These are phyloP conservation scores for Triplophysa siluroides DNA, from an alignment of 2,113 vertebrate genomes.

Conservation along the genomic window DNA sequence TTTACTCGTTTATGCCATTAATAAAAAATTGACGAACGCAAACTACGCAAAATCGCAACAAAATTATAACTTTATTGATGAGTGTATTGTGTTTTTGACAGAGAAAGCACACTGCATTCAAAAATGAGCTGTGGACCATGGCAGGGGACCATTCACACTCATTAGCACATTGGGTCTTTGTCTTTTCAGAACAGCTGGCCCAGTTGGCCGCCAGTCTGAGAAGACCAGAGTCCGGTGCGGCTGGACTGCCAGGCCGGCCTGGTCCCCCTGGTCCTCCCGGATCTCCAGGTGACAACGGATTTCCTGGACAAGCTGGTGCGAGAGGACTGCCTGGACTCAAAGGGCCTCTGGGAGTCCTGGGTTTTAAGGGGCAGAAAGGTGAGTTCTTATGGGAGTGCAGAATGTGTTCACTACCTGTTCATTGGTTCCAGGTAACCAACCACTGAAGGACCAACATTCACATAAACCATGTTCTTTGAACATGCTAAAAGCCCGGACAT, in stretches of 20 bases:
- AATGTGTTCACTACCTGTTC: no score
- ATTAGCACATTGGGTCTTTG: conserved; percentile 30
- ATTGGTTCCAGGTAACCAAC: no score
- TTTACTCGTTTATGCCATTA: no score
- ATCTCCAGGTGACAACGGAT: conserved; percentile 86
- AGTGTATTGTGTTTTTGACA: no score
- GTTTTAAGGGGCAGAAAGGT: conserved; percentile 93
- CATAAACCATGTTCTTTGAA: not conserved
- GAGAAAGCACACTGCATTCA: no score
- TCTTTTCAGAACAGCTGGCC: conserved; percentile 86
- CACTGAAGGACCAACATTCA: not conserved
- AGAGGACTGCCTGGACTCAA: conserved; percentile 95
- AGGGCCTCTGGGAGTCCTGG: conserved; percentile 85
- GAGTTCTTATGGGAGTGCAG: conserved; percentile 44
- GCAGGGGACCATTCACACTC: not conserved
- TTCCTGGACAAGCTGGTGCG: conserved; percentile 87
- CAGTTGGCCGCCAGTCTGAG: conserved; percentile 93
- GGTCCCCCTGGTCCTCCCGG: conserved; percentile 88
- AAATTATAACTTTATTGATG: no score
- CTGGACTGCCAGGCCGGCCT: conserved; percentile 88
- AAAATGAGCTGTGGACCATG: not conserved
- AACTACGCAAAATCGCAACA: no score
- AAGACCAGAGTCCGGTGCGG: conserved; percentile 88
- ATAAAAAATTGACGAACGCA: no score
- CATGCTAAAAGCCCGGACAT: not conserved